A percentile compares a stretch with the other conserved stretches of the same genome.
Evolutionary conservation across 2,797 vertebrate species (phyloP).

Genomic region (Silurus aristotelis): DNA sequence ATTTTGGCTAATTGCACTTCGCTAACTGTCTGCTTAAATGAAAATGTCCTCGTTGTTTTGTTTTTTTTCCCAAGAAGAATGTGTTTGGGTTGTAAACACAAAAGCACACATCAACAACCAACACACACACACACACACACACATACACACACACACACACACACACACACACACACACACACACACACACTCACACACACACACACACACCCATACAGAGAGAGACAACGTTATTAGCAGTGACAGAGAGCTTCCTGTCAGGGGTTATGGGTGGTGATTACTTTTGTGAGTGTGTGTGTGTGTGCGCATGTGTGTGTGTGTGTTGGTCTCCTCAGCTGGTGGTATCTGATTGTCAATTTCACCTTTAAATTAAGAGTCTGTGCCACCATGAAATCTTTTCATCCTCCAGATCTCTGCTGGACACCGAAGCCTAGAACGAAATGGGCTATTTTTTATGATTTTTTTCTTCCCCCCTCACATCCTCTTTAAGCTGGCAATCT

Average conservation of each 20-base stretch:
- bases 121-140: conserved; percentile 3
- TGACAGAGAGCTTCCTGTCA: conserved; percentile 35
- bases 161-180: conserved; percentile 9
- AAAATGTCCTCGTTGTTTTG: conserved; percentile 29
- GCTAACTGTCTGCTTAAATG: conserved; percentile 40
- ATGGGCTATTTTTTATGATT: conserved; percentile 16
- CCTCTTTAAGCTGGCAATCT: conserved; percentile 21
- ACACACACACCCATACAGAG: conserved; percentile 10
- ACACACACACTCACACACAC: conserved; percentile 1
- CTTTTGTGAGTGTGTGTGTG: conserved; percentile 32
- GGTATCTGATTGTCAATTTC: conserved; percentile 42
- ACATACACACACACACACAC: conserved; percentile 1
- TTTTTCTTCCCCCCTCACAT: conserved; percentile 2
- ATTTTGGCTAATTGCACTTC: conserved; percentile 37
- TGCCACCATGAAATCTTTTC: conserved; percentile 37
- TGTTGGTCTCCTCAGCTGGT: conserved; percentile 50
- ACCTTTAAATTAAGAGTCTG: conserved; percentile 39
- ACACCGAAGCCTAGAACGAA: conserved; percentile 15
- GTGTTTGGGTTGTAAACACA: conserved; percentile 22
- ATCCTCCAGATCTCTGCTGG: conserved; percentile 17
- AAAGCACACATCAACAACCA: conserved; percentile 3
- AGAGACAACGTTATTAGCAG: conserved; percentile 32
- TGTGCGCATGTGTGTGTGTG: conserved; percentile 13
- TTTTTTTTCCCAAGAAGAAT: conserved; percentile 28
- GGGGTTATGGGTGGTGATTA: conserved; percentile 31